These are phyloP conservation scores for Sarcophaga caerulescens DNA, from an alignment of 2,888 invertebrate genomes.

Conservation along the genomic window DNA sequence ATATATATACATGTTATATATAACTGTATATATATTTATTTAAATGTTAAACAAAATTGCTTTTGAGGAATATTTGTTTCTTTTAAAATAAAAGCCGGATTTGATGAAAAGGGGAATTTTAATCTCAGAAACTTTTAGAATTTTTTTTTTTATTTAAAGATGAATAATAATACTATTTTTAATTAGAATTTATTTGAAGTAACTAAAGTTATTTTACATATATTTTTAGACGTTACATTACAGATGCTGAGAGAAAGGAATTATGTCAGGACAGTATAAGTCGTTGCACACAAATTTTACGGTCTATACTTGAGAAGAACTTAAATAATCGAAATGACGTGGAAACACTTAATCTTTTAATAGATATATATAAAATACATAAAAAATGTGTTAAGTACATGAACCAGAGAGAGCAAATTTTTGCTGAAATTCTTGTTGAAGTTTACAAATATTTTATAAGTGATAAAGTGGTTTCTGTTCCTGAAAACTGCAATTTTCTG, in stretches of 20 bases:
- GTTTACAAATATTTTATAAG: constrained; percentile 86
- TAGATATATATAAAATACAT: constrained; percentile 86
- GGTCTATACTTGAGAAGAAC: constrained; percentile 84
- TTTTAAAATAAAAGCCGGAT: too few species aligned
- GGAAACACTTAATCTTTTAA: constrained; percentile 82
- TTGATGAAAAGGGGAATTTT: too few species aligned
- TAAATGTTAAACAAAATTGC: too few species aligned
- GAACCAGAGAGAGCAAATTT: constrained; percentile 82
- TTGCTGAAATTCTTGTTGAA: constrained; percentile 86
- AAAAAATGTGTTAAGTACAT: constrained; percentile 86
- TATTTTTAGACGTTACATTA: constrained; percentile 87
- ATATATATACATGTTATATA: too few species aligned
- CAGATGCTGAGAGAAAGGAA: constrained; percentile 91
- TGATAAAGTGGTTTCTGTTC: constrained; percentile 82
- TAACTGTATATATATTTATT: too few species aligned
- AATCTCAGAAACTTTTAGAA: too few species aligned
- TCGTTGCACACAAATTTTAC: constrained; percentile 87
- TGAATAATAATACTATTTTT: too few species aligned
- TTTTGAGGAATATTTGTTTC: too few species aligned
- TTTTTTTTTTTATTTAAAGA: too few species aligned
- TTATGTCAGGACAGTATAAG: constrained; percentile 90
- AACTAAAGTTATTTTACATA: neutral
- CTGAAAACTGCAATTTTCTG: constrained; percentile 84
- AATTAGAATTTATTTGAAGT: neutral
- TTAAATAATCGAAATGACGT: constrained; percentile 82